These are phyloP conservation scores for Drosophila watanabei DNA, from an alignment of 1,140 invertebrate genomes.

Conservation along the genomic window DNA sequence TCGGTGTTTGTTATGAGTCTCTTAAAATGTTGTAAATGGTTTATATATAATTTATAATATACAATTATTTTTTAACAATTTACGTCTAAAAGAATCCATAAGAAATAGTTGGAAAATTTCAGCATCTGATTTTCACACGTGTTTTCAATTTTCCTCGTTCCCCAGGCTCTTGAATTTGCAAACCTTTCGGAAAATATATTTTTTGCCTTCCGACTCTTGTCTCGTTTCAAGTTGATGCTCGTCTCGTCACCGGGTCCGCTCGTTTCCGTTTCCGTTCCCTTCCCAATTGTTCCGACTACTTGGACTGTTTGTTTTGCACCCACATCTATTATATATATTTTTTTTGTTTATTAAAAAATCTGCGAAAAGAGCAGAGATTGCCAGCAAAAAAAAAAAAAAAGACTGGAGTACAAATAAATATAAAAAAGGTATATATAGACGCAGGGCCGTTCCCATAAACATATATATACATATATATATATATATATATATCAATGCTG, in stretches of 20 bases:
- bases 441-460: neutral
- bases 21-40: neutral
- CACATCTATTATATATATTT: constrained; percentile 22
- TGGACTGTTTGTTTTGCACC: constrained; percentile 56
- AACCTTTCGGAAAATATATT: neutral
- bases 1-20: neutral
- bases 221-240: constrained; percentile 24
- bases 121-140: neutral
- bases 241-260: constrained; percentile 15
- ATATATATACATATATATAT: constrained; percentile 1
- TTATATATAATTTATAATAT: neutral
- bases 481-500: constrained; percentile 48
- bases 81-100: too few species aligned
- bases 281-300: constrained; percentile 47
- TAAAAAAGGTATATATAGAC: constrained; percentile 19
- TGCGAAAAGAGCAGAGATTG: constrained; percentile 41
- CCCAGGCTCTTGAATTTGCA: neutral
- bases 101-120: neutral
- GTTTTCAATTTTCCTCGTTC: neutral
- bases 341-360: constrained; percentile 39
- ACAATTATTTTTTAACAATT: neutral
- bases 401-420: constrained; percentile 20
- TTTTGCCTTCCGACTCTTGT: constrained; percentile 56
- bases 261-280: constrained; percentile 14
- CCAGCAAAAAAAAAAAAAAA: constrained; percentile 15